Evolutionary conservation across 2,888 invertebrate genomes (phyloP), one percentile per base, ranked within the genome.

Genomic region (Epinotia ramella): DNA sequence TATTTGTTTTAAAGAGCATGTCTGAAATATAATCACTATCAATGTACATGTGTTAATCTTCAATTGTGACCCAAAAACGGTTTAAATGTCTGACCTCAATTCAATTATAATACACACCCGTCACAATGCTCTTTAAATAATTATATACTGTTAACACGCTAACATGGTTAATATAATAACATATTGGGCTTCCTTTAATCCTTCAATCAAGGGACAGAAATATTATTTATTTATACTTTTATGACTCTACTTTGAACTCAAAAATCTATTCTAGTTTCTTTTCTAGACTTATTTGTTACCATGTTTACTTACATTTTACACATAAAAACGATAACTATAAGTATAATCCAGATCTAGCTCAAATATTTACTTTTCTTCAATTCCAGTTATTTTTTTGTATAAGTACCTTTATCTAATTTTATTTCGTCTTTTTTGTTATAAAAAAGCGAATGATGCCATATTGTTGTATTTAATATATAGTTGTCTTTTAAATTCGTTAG

Each of bases 1-100:
- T 80, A 77, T 80, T 80, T 77, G 59, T 73, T 49, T 71, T 65
- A 65, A 71, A 66, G 60, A 60, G 75, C 59, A 71, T 75, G 70
- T 75, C 70, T 70, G 57, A 44, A 24, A 57, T 60, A 69, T 62
- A 16, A n/a, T n/a, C n/a, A 24, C 33, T n/a, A 33, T 9, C 33
- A 13, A 28, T n/a, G 16, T 60, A 66, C n/a, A 24, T 57, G 24
- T 18, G 11, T 2, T 57, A 20, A 18, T n/a, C 24, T 57, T 13
- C n/a, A 18, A 1, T 13, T 20, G 18, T 33, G 13, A 28, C 28
- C 46, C 13, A 18, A 59, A 33, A 33, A 57, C 57, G 7, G 56
- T 33, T 16, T 49, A 2, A 13, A 28, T 16, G 28, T 44, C 12
- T 59, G n/a, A 18, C 33, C 12, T 46, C n/a, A 24, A n/a, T 57